phyloP scores from a whole-genome alignment of 2,113 vertebrate species.

The Proterorhinus semilunaris region DNA sequence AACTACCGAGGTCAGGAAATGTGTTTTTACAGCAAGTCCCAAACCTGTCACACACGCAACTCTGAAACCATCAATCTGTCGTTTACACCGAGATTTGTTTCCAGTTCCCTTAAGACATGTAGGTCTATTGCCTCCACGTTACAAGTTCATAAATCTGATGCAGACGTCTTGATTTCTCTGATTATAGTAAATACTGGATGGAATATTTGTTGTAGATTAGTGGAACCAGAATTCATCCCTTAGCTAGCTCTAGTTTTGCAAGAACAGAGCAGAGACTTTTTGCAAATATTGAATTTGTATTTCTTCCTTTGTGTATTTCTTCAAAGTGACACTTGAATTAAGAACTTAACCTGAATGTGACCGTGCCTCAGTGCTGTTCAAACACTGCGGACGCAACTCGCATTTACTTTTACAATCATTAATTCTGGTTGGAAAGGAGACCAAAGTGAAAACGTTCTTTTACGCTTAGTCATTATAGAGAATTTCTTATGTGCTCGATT shows the following conservation, averaged over 20 bases:
- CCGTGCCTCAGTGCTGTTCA: constrained; percentile 6
- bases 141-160: no score
- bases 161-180: no score
- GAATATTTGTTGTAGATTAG: no score
- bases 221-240: no score
- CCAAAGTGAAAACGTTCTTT: no score
- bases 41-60: background rate
- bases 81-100: no score
- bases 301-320: background rate
- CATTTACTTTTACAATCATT: constrained; percentile 63
- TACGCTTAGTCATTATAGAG: no score
- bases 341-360: constrained; percentile 1
- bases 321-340: background rate
- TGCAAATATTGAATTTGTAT: background rate
- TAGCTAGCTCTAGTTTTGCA: background rate
- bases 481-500: background rate
- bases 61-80: no score
- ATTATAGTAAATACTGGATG: no score
- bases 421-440: no score
- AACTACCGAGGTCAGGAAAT: background rate
- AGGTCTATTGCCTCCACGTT: background rate
- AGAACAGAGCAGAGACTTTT: background rate
- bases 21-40: background rate
- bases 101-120: background rate
- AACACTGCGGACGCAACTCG: constrained; percentile 31